Percentiles rank a stretch among this genome's conserved stretches.
Conservation (phyloP, 2,113 vertebrate genomes). For the Myiozetetes cayanensis region DNA sequence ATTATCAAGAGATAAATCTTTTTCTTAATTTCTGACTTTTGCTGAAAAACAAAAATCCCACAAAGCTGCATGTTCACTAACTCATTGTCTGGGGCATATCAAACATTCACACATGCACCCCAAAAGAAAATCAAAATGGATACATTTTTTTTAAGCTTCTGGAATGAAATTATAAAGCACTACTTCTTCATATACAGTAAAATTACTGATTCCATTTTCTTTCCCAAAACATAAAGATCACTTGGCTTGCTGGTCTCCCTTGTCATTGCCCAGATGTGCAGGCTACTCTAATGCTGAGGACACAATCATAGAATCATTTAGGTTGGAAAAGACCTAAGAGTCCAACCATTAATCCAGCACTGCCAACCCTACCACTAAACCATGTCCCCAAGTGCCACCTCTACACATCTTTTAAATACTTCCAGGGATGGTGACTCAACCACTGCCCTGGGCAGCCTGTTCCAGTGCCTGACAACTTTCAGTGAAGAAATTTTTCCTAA, state of each 20-base stretch:
- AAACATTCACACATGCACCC: neutral
- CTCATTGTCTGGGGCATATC: neutral
- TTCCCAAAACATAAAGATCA: neutral
- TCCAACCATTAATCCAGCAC: neutral
- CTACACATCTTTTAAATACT: neutral
- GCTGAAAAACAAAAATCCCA: neutral
- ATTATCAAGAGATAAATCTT: neutral
- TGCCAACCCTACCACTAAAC: neutral
- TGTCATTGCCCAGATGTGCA: neutral
- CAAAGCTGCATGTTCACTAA: neutral
- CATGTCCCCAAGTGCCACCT: neutral
- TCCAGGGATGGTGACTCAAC: neutral
- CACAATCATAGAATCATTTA: neutral
- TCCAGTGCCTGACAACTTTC: neutral
- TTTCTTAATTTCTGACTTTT: neutral
- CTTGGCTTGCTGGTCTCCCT: neutral
- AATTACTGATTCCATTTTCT: neutral
- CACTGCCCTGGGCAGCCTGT: neutral
- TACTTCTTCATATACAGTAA: neutral
- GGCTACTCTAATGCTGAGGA: neutral
- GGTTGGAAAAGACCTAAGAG: neutral
- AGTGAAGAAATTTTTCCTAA: neutral
- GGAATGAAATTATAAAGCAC: neutral
- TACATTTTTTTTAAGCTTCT: neutral
- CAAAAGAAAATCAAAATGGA: neutral